Conservation (phyloP, 2,797 vertebrate species). For the Syndactyla subalaris region DNA sequence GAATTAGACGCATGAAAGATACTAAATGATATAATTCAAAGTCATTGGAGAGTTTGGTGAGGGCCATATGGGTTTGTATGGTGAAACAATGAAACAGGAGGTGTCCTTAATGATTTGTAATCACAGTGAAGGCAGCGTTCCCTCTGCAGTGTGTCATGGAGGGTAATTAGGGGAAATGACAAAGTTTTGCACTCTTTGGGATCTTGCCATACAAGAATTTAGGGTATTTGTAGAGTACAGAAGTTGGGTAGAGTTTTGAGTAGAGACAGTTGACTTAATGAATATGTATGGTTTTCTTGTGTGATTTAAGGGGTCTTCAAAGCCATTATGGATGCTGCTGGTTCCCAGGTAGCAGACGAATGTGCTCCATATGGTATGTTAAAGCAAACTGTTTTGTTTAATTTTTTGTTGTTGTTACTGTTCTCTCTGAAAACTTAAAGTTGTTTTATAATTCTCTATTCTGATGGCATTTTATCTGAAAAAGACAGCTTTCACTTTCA, state of each 20-base stretch:
- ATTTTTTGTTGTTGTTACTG: not conserved
- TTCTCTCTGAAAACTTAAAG: not conserved
- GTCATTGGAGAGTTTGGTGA: not conserved
- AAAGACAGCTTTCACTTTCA: not conserved
- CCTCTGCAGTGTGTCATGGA: not conserved
- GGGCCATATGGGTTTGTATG: not conserved
- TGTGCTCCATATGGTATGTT: slow-evolving; percentile 79
- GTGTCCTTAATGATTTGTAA: not conserved
- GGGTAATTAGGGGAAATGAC: not conserved
- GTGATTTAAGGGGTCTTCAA: slow-evolving; percentile 85
- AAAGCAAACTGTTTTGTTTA: not conserved
- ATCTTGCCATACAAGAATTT: not conserved
- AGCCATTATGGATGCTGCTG: slow-evolving; percentile 87
- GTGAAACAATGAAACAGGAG: not conserved
- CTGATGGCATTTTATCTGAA: not conserved
- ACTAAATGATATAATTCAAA: not conserved
- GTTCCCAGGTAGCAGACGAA: slow-evolving; percentile 75
- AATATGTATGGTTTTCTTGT: not conserved
- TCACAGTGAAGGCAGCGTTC: not conserved
- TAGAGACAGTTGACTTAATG: not conserved
- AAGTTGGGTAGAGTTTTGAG: not conserved
- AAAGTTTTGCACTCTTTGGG: not conserved
- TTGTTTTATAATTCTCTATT: not conserved
- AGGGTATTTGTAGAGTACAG: not conserved
- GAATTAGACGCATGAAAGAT: not conserved